Evolutionary conservation across 2,113 vertebrate species (phyloP).

Genomic region (Cebus imitator): DNA sequence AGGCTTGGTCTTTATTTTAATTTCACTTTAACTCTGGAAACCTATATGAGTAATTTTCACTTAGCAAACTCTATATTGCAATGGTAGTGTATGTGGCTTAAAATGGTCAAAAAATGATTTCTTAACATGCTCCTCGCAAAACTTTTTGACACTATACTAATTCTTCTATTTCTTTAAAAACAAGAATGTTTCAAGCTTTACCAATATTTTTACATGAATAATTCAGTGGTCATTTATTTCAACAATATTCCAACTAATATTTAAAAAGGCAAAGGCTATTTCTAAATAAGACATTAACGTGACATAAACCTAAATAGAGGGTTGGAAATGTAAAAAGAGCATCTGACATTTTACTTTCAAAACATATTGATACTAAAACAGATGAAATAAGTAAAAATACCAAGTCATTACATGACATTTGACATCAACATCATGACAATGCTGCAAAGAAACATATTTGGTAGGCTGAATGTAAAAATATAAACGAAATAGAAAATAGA

Average conservation of each 20-base stretch:
- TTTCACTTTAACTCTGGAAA: not conserved
- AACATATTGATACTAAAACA: not conserved
- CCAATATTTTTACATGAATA: not conserved
- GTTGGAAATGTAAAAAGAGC: not conserved
- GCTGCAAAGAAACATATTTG: not conserved
- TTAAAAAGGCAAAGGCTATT: not conserved
- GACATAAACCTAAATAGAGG: not conserved
- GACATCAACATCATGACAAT: not conserved
- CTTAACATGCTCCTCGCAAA: not conserved
- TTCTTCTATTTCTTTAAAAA: not conserved
- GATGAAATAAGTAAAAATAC: not conserved
- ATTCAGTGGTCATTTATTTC: not conserved
- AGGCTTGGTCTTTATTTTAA: not conserved
- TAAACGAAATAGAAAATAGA: not conserved
- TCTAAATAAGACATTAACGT: not conserved
- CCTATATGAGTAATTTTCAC: not conserved
- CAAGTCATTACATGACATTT: not conserved
- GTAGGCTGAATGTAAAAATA: not conserved
- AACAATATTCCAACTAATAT: not conserved
- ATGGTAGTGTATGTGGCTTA: not conserved
- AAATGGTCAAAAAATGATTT: not conserved
- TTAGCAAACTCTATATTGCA: not conserved
- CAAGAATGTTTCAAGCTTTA: not conserved
- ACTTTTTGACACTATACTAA: not conserved
- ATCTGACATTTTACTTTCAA: not conserved